Percentiles rank a stretch among this genome's conserved stretches.
These are phyloP conservation scores for Hydractinia echinata DNA, from an alignment of 30 jellyfish, hydroid and myxozoan species.

Conservation along the genomic window DNA sequence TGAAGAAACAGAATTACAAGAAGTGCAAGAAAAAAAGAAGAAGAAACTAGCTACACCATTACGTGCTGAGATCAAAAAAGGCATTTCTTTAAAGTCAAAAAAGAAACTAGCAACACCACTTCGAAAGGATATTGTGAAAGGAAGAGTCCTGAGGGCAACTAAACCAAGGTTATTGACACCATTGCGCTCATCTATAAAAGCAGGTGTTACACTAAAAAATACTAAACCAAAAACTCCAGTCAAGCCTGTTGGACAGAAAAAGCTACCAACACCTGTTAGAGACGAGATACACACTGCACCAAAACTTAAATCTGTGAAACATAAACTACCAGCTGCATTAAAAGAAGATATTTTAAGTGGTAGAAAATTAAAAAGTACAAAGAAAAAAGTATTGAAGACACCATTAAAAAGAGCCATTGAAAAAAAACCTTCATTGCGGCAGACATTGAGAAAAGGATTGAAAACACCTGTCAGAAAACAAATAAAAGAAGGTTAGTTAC, in stretches of 20 bases:
- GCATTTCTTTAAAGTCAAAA: conserved; percentile 32
- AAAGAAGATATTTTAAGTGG: conserved; percentile 41
- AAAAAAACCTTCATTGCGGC: conserved; percentile 33
- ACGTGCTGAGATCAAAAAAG: conserved; percentile 45
- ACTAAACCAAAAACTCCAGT: background rate
- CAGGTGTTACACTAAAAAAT: conserved; percentile 31
- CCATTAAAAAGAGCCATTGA: conserved; percentile 46
- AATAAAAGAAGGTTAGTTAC: conserved; percentile 50
- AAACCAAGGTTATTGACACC: conserved; percentile 62
- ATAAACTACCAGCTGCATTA: conserved; percentile 51
- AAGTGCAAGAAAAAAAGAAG: conserved; percentile 36
- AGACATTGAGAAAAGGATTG: conserved; percentile 44
- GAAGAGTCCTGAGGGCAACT: conserved; percentile 38
- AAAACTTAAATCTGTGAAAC: conserved; percentile 29
- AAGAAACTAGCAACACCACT: conserved; percentile 54
- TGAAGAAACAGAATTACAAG: too few species aligned
- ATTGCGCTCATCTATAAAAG: conserved; percentile 39
- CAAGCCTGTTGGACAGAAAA: background rate
- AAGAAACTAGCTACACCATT: conserved; percentile 66
- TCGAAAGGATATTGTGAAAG: conserved; percentile 40
- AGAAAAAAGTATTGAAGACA: conserved; percentile 35
- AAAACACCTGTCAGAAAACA: conserved; percentile 61
- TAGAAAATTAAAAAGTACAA: conserved; percentile 40
- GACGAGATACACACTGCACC: conserved; percentile 29
- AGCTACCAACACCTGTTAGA: conserved; percentile 26